Conservation (phyloP, 2,797 vertebrate species). For the Choloepus didactylus region DNA sequence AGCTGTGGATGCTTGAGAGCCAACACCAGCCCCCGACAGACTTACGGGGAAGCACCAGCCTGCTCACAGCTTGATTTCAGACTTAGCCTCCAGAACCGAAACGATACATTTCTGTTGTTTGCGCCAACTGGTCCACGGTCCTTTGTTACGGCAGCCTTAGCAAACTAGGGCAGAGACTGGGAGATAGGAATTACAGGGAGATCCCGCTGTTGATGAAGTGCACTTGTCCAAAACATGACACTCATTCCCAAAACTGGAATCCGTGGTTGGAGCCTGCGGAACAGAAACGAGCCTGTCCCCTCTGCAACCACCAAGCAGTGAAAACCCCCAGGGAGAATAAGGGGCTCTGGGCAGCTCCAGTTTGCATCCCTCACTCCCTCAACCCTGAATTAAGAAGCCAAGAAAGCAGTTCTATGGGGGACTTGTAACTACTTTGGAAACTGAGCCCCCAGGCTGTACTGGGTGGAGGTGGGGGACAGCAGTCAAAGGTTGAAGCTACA, state of each 20-base stretch:
- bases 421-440: constrained; percentile 42
- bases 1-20: too few relatives aligned
- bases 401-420: neutral
- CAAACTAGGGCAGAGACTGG: neutral
- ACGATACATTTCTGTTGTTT: too few relatives aligned
- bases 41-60: neutral
- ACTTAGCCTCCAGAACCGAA: too few relatives aligned
- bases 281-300: neutral
- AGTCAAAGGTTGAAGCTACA: neutral
- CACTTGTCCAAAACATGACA: neutral
- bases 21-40: too few relatives aligned
- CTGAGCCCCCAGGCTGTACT: neutral
- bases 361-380: constrained; percentile 45
- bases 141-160: too few relatives aligned
- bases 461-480: neutral
- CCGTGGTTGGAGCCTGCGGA: neutral
- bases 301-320: neutral
- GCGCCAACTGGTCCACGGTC: too few relatives aligned
- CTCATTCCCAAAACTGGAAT: neutral
- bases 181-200: neutral
- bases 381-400: constrained; percentile 17
- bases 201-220: neutral
- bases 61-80: neutral
- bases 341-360: neutral
- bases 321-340: neutral